Evolutionary conservation across 1,140 invertebrate genomes (phyloP).

Genomic region (Steinernema khuongi): DNA sequence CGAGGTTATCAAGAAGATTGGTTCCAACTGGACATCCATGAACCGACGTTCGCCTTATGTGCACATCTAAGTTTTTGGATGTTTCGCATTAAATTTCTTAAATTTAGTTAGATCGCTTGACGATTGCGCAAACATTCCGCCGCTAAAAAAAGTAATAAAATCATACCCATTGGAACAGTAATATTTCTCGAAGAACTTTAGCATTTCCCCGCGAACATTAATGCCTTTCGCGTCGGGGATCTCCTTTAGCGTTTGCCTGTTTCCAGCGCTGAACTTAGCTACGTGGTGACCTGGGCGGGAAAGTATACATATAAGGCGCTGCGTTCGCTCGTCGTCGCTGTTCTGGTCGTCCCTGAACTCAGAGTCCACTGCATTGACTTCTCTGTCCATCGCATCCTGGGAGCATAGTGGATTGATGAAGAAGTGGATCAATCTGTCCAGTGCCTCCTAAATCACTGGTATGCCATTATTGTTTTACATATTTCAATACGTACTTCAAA

Average conservation of each 20-base stretch:
- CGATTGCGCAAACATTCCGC: no score
- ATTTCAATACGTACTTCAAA: no score
- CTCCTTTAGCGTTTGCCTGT: constrained; percentile 72
- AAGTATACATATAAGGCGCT: constrained; percentile 73
- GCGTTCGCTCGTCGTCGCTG: constrained; percentile 77
- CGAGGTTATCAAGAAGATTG: no score
- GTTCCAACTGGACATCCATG: no score
- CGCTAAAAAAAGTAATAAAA: no score
- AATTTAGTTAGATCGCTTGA: no score
- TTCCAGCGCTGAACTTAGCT: constrained; percentile 64
- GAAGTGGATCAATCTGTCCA: constrained; percentile 80
- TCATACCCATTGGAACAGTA: constrained; percentile 86
- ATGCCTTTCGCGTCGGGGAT: constrained; percentile 75
- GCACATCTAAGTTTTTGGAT: no score
- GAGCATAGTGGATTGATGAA: constrained; percentile 86
- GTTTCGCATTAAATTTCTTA: no score
- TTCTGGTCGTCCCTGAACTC: constrained; percentile 90
- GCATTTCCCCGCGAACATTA: constrained; percentile 73
- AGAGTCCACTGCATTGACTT: constrained; percentile 89
- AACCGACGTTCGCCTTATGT: no score
- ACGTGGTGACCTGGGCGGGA: constrained; percentile 43
- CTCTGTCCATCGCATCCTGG: constrained; percentile 77
- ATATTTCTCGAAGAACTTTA: constrained; percentile 83
- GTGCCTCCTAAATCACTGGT: constrained; percentile 28
- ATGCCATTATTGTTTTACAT: no score